Evolutionary conservation across 2,113 vertebrate species (phyloP), one percentile per base, ranked within the genome.

Genomic region (Actinemys pallida): DNA sequence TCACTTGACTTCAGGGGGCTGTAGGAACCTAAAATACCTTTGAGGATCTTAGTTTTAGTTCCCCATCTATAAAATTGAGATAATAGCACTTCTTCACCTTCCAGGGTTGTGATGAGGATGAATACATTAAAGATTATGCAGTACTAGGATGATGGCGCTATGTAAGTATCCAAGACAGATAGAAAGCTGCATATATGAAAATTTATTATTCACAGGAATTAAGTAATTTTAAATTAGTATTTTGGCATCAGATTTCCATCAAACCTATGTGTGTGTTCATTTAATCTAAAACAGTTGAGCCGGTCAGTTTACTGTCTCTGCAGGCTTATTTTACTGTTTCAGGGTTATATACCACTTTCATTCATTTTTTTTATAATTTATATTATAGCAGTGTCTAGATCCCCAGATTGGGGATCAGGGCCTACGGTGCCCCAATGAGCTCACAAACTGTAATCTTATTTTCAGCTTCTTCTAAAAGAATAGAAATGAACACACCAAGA

Each of bases 351-450:
- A 8, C 42, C 1, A 5, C 78, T 89, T 88, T 88, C 2, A 50
- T 45, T 45, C 5, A 6, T 45, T 50, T 50, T 50, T 50, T 50
- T 1, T 9, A 50, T 81, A 56, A 69, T 75, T 85, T 47, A 10
- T 56, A 94, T 56, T 49, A 6, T 52, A 42, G 7, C 72, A 11
- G 75, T 81, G 76, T 82, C 59, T 65, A 47, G 52, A 94, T 20
- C 47, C n/a, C 90, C 80, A 42, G 80, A 75, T 3, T 2, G 86
- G 81, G 52, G 29, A 95, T 56, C 20, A 90, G 85, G 89, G 42
- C 25, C 24, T 0, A 0, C 42, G 86, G 81, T 2, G 27, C 31
- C 31, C 5, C 0, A 0, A 8, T 27, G 45, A 59, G 27, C 27
- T 47, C 72, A 75, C 47, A 20, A 4, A 80, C 69, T 53, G 53